A percentile compares a stretch with the other conserved stretches of the same genome.
Evolutionary conservation across 2,888 invertebrate species (phyloP).

Genomic region (Stenolophus ochropezus): DNA sequence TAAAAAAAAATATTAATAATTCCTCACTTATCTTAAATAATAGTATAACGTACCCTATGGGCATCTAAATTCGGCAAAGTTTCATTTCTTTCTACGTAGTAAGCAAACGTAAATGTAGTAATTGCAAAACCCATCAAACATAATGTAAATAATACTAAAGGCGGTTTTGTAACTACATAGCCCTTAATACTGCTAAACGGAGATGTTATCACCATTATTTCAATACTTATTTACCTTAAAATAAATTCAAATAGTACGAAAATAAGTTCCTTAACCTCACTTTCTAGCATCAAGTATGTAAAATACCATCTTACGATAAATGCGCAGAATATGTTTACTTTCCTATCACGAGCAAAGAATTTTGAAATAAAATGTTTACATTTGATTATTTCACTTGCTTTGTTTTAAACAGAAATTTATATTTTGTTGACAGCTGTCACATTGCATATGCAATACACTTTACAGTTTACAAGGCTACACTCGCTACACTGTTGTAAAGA

Average conservation of each 20-base stretch:
- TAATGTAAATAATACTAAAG: constrained; percentile 62
- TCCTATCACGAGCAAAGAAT: background rate
- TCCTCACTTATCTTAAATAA: too few species aligned
- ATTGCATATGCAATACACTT: background rate
- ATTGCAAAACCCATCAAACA: constrained; percentile 62
- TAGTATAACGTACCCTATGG: constrained; percentile 59
- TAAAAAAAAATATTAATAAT: constrained; percentile 11
- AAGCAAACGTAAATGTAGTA: constrained; percentile 62
- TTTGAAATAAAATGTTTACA: background rate
- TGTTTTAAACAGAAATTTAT: background rate
- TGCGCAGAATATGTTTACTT: background rate
- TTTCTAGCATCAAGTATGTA: background rate
- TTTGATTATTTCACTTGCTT: background rate
- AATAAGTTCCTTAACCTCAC: constrained; percentile 18
- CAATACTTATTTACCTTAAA: constrained; percentile 28
- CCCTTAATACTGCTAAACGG: constrained; percentile 56
- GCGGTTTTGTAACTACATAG: constrained; percentile 58
- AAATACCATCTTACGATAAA: constrained; percentile 45
- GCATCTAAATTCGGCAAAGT: constrained; percentile 61
- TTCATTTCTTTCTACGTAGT: constrained; percentile 61
- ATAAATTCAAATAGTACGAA: background rate
- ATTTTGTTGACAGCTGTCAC: constrained; percentile 38
- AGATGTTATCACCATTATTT: constrained; percentile 57
- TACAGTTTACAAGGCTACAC: background rate
- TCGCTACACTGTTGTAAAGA: too few species aligned